Percentiles rank a stretch among this genome's conserved stretches.
Conservation (phyloP, 2,888 invertebrate genomes). For the Petrolisthes cinctipes region DNA sequence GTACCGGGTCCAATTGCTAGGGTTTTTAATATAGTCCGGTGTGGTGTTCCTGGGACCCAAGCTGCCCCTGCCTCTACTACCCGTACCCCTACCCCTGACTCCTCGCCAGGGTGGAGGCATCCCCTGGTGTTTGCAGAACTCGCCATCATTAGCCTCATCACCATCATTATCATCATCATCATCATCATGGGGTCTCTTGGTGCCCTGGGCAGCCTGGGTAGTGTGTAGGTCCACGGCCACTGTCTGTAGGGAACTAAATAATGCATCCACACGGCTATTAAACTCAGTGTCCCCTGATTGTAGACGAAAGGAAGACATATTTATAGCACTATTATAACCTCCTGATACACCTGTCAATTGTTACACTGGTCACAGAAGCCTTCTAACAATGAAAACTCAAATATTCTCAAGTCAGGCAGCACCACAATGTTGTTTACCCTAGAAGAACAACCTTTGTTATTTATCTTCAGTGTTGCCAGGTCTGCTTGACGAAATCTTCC, state of each 20-base stretch:
- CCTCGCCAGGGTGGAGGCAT: constrained; percentile 33
- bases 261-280: constrained; percentile 51
- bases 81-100: background rate
- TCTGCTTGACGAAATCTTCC: too few relatives aligned
- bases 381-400: background rate
- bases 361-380: background rate
- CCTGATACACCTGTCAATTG: background rate
- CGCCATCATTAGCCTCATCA: background rate
- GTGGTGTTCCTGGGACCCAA: constrained; percentile 41
- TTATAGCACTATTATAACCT: background rate
- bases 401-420: background rate
- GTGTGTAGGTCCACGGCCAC: constrained; percentile 36
- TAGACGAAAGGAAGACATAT: constrained; percentile 45
- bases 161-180: background rate
- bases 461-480: too few relatives aligned
- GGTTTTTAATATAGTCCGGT: constrained; percentile 52
- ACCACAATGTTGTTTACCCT: background rate
- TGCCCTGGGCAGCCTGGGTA: background rate
- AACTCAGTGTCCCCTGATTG: constrained; percentile 43
- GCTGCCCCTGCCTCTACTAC: background rate
- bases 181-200: constrained; percentile 11
- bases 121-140: constrained; percentile 24
- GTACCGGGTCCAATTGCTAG: constrained; percentile 48
- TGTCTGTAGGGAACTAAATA: constrained; percentile 46
- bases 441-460: too few relatives aligned